Conservation (phyloP, 92 coral and sea anemone genomes). For the Porites cylindrica region DNA sequence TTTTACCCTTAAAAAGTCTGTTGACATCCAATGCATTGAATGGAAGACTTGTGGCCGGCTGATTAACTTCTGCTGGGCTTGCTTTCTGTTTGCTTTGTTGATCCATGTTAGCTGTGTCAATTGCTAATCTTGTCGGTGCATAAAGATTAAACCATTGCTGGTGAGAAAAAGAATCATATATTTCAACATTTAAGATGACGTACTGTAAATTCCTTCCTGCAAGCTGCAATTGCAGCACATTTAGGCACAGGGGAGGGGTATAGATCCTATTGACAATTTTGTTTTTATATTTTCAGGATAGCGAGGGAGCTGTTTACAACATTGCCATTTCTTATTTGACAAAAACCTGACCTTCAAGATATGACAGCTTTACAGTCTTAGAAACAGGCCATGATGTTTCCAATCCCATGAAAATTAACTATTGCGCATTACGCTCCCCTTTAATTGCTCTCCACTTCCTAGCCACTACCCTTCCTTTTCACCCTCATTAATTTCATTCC, state of each 20-base stretch:
- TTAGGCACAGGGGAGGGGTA: background rate
- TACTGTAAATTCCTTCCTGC: background rate
- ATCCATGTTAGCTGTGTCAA: conserved; percentile 62
- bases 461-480: no score
- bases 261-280: background rate
- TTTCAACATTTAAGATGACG: background rate
- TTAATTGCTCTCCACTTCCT: no score
- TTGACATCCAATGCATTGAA: conserved; percentile 83
- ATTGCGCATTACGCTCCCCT: no score
- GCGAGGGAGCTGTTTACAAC: no score
- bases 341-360: no score
- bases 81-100: conserved; percentile 40
- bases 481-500: no score
- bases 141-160: conserved; percentile 99
- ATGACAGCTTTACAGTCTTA: no score
- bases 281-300: no score
- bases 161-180: background rate
- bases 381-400: no score
- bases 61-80: conserved; percentile 40
- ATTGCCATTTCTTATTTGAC: no score
- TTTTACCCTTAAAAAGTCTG: conserved; percentile 91
- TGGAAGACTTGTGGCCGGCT: conserved; percentile 38
- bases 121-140: conserved; percentile 90
- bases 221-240: background rate
- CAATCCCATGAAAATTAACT: no score